Evolutionary conservation across 2,888 invertebrate species (phyloP), one percentile per base, ranked within the genome.

Genomic region (Ditylenchus weischeri): DNA sequence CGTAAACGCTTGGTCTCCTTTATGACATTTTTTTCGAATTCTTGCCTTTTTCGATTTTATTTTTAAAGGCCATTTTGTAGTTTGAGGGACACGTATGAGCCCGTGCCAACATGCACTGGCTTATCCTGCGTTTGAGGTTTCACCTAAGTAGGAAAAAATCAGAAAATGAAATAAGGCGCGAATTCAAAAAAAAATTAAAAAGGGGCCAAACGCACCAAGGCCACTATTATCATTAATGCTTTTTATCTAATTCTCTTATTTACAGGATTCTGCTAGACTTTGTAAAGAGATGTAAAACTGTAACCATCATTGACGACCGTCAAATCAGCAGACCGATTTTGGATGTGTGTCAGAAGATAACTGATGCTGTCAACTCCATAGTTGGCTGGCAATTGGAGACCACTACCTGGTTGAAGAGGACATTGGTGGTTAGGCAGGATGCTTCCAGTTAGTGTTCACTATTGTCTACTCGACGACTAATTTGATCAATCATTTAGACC

Each of bases 371-470:
- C 67, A 90, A 90, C 7, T 88, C 88, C 84, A 90, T 92, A 49
- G 91, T 91, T 10, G 91, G 91, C n/a, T 89, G 91, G n/a, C 90
- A 91, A 77, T 86, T 92, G 74, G 91, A 91, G 82, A 91, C 91
- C 84, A 91, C 91, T 0, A 91, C 91, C 0, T 93, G 92, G 92
- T 84, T 92, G 54, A 82, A 82, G 65, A 69, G 82, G 43, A 82
- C 80, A 0, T 70, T 82, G 21, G 81, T 82, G 51, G 82, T 82
- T 15, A 75, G 76, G 51, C 80, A 80, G 57, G 82, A 82, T 66
- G 76, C 75, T 38, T 64, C 69, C 35, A 65, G 73, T 73, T 23
- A 57, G 51, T 72, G 43, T 68, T 18, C 43, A 7, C 18, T 10
- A 8, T 62, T 62, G n/a, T 47, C 18, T 19, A 0, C 19, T 18